phyloP scores from a whole-genome alignment of 2,113 vertebrate species.

The Urocolius indicus region DNA sequence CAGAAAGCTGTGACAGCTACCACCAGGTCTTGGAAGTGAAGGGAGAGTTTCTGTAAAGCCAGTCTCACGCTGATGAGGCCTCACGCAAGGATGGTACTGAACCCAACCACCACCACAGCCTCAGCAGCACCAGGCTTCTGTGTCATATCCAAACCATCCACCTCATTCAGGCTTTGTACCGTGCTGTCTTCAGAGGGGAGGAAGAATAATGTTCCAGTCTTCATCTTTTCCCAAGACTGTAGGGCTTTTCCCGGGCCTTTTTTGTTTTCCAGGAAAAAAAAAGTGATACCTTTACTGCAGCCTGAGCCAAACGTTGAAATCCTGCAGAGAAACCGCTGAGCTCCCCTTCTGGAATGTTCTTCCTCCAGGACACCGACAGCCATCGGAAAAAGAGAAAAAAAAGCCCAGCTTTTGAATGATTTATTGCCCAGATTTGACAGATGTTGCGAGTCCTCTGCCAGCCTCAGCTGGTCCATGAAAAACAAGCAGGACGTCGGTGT shows the following conservation, averaged over 20 bases:
- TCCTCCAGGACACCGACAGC: conserved; percentile 4
- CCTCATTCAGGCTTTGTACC: background rate
- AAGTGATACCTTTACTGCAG: background rate
- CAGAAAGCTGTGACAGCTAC: background rate
- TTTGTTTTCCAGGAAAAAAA: background rate
- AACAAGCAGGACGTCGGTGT: background rate
- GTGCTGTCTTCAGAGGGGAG: background rate
- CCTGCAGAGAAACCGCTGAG: background rate
- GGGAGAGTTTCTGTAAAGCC: background rate
- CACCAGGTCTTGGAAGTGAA: background rate
- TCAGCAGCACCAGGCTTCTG: background rate
- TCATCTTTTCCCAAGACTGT: background rate
- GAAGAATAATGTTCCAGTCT: background rate
- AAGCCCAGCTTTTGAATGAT: background rate
- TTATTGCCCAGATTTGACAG: conserved; percentile 33
- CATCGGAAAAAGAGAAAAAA: background rate
- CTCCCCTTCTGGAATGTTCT: background rate
- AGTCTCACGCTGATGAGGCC: background rate
- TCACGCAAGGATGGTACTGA: background rate
- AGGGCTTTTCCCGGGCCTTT: background rate
- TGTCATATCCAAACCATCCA: conserved; percentile 23
- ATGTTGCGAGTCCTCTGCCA: background rate
- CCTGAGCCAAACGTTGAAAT: background rate
- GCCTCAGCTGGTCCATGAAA: background rate
- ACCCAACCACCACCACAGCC: background rate